Evolutionary conservation across 2,113 vertebrate species (phyloP).

Genomic region (Psilopogon haemacephalus): DNA sequence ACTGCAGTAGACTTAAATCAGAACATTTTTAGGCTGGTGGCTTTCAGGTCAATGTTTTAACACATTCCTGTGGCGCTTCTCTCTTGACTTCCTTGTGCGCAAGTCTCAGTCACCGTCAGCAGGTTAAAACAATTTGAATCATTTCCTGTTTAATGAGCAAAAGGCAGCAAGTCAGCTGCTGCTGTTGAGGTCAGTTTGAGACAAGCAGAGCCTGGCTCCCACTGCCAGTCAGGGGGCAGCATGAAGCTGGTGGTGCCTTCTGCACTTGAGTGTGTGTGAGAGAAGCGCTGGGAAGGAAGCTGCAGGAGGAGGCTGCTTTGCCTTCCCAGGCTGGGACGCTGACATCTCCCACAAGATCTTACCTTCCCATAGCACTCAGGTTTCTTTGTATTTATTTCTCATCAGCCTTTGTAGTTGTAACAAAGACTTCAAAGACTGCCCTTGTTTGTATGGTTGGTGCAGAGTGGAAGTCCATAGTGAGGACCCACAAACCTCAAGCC

Average conservation of each 20-base stretch:
- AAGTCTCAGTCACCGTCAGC: neutral
- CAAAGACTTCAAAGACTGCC: slow-evolving; percentile 23
- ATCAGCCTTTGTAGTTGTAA: neutral
- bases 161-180: neutral
- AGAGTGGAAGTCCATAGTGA: neutral
- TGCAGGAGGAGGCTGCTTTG: neutral
- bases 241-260: accelerated
- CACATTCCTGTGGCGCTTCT: neutral
- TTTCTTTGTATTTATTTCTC: slow-evolving; percentile 14
- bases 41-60: neutral
- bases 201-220: neutral
- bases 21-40: neutral
- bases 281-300: neutral
- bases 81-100: neutral
- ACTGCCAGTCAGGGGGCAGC: neutral
- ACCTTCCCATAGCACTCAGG: neutral
- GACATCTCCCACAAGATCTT: neutral
- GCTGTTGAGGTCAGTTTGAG: neutral
- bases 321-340: neutral
- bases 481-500: neutral
- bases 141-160: neutral
- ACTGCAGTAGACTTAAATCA: neutral
- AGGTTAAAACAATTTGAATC: neutral
- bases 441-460: neutral
- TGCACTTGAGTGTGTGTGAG: neutral